These are phyloP conservation scores for Exocentrus adspersus DNA, from an alignment of 2,888 invertebrate species.

Conservation along the genomic window DNA sequence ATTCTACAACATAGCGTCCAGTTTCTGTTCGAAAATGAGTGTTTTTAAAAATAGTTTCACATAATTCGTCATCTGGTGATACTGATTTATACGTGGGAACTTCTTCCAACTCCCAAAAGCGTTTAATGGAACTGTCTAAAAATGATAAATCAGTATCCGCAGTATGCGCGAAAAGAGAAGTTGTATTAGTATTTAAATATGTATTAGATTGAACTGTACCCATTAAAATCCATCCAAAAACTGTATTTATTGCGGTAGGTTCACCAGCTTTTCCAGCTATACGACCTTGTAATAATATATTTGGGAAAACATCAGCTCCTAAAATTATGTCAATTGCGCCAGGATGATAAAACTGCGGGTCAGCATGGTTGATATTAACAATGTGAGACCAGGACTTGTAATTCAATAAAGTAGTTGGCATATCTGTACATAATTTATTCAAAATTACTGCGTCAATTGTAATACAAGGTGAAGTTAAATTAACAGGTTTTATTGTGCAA, in stretches of 20 bases:
- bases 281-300: not conserved
- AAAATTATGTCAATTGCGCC: constrained; percentile 1
- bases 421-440: not conserved
- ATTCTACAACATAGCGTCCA: not conserved
- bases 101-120: not conserved
- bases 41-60: not conserved
- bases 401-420: not conserved
- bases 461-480: not conserved
- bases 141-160: not conserved
- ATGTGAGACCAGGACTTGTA: constrained; percentile 3
- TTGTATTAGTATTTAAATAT: not conserved
- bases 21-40: not conserved
- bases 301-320: constrained; percentile 8
- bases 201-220: not conserved
- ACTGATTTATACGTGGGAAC: not conserved
- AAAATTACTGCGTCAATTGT: constrained; percentile 2
- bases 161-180: not conserved
- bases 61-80: not conserved
- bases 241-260: constrained; percentile 7
- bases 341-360: not conserved
- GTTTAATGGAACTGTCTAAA: not conserved
- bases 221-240: not conserved
- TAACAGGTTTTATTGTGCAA: not conserved
- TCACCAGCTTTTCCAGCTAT: not conserved
- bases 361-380: not conserved